A percentile compares a stretch with the other conserved stretches of the same genome.
Conservation (phyloP, 2,888 invertebrate genomes). For the Caenorhabditis sulstoni region DNA sequence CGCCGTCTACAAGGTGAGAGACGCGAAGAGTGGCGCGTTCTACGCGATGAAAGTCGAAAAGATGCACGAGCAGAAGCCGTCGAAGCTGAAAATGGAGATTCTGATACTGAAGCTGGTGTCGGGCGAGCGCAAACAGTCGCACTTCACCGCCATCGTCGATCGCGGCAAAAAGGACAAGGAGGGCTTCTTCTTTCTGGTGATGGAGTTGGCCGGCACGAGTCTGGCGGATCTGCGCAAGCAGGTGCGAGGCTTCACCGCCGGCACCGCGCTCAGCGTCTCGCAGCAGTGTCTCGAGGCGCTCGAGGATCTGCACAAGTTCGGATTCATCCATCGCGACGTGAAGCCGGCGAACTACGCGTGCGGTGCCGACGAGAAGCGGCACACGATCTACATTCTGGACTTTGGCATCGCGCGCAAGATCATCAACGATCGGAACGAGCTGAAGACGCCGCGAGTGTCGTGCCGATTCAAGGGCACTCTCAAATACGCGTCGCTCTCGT, state of each 20-base stretch:
- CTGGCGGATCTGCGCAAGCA: slow-evolving; percentile 71
- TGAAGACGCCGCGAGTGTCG: slow-evolving; percentile 66
- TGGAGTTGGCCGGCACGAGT: slow-evolving; percentile 74
- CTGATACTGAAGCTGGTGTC: slow-evolving; percentile 72
- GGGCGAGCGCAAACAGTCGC: slow-evolving; percentile 57
- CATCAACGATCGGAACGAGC: slow-evolving; percentile 66
- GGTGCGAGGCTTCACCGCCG: slow-evolving; percentile 62
- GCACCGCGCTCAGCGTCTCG: slow-evolving; percentile 69
- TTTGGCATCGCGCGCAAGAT: slow-evolving; percentile 76
- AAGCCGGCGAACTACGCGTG: slow-evolving; percentile 76
- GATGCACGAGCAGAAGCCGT: slow-evolving; percentile 70
- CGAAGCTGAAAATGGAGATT: slow-evolving; percentile 76
- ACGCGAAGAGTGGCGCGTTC: slow-evolving; percentile 52
- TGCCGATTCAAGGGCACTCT: slow-evolving; percentile 75
- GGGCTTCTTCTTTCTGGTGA: slow-evolving; percentile 72
- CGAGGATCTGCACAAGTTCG: slow-evolving; percentile 75
- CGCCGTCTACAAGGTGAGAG: slow-evolving; percentile 64
- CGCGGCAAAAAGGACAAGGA: slow-evolving; percentile 69
- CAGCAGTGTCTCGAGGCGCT: slow-evolving; percentile 76
- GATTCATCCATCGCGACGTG: slow-evolving; percentile 76
- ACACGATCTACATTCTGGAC: slow-evolving; percentile 74
- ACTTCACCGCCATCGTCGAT: slow-evolving; percentile 74
- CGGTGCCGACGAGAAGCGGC: slow-evolving; percentile 60
- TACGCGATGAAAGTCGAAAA: slow-evolving; percentile 77
- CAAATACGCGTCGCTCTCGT: slow-evolving; percentile 74